Conservation (phyloP, 2,797 vertebrate genomes). For the Strix occidentalis region DNA sequence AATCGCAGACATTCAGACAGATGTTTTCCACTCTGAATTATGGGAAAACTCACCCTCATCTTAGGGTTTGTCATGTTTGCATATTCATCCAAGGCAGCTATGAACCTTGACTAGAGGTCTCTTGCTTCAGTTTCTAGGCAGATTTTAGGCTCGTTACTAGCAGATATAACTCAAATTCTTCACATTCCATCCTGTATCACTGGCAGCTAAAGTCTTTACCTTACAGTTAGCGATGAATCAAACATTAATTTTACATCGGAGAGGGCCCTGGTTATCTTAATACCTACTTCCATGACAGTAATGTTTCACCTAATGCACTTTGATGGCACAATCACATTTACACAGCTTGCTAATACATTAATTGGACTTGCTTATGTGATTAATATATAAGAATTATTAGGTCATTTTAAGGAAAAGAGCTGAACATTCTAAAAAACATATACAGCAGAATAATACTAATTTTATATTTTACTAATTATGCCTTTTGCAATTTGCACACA, state of each 20-base stretch:
- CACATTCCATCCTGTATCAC: not conserved
- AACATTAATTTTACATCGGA: not conserved
- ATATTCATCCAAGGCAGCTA: not conserved
- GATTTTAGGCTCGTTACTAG: not conserved
- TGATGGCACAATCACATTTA: not conserved
- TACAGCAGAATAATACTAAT: not conserved
- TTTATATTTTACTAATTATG: not conserved
- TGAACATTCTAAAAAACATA: not conserved
- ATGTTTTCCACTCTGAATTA: not conserved
- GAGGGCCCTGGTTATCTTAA: not conserved
- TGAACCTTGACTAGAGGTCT: not conserved
- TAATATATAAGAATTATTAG: not conserved
- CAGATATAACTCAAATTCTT: not conserved
- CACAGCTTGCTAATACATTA: not conserved
- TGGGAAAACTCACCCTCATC: not conserved
- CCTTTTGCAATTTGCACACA: not conserved
- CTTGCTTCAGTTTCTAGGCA: not conserved
- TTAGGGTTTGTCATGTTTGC: not conserved
- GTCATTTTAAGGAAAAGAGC: not conserved
- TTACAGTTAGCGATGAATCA: slow-evolving; percentile 15
- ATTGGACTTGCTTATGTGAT: not conserved
- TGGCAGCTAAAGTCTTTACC: not conserved
- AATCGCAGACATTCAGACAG: not conserved
- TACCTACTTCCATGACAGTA: not conserved
- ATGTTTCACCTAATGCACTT: not conserved